A percentile compares a stretch with the other conserved stretches of the same genome.
phyloP scores from a whole-genome alignment of 1,140 invertebrate species.

The Drosophila tristis region DNA sequence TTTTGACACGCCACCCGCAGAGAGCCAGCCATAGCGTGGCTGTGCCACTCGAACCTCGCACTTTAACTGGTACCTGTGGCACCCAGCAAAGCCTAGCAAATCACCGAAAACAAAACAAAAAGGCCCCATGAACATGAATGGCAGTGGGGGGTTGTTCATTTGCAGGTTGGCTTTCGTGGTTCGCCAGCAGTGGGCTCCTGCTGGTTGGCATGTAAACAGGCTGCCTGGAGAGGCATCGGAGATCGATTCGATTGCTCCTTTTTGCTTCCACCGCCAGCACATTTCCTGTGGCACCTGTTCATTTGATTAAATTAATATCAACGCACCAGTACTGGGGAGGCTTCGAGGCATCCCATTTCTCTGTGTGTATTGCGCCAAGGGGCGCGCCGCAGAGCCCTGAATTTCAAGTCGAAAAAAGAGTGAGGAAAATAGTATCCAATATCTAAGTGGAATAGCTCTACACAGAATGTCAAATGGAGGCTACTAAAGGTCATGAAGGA shows the following conservation, averaged over 20 bases:
- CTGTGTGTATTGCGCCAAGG: conserved; percentile 38
- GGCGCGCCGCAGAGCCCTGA: no score
- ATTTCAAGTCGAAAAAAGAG: no score
- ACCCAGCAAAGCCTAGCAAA: no score
- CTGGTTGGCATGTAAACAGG: not conserved
- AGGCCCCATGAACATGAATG: no score
- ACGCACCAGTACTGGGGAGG: conserved; percentile 41
- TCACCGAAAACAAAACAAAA: no score
- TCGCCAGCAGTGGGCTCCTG: not conserved
- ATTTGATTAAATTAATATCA: conserved; percentile 71
- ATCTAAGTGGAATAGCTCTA: no score
- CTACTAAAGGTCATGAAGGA: no score
- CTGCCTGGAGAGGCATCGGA: conserved; percentile 5
- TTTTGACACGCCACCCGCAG: conserved; percentile 30
- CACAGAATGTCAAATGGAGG: no score
- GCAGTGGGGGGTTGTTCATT: not conserved
- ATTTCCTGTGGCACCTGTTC: conserved; percentile 18
- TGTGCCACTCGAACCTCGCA: not conserved
- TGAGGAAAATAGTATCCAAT: no score
- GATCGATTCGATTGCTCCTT: conserved; percentile 33
- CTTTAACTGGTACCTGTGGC: no score
- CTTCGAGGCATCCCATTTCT: conserved; percentile 48
- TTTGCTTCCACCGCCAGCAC: not conserved
- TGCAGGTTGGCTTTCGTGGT: not conserved
- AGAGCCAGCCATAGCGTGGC: not conserved